Evolutionary conservation across 1,140 invertebrate genomes (phyloP).

Genomic region (Akabosia matsudoensis): DNA sequence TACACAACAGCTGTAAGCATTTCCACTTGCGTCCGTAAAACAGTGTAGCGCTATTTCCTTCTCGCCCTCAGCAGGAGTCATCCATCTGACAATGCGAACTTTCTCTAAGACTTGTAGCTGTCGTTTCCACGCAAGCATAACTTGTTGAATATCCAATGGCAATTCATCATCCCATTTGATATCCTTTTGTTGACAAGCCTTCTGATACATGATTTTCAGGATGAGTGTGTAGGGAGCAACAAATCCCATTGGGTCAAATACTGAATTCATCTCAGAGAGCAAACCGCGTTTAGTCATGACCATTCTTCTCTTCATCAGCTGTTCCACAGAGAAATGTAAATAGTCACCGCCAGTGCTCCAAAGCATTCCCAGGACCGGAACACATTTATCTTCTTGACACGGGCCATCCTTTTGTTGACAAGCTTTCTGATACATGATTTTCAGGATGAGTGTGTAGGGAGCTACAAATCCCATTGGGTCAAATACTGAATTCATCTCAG

Average conservation of each 20-base stretch:
- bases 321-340: no score
- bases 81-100: neutral
- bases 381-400: no score
- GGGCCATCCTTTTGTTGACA: neutral
- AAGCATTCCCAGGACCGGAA: no score
- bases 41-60: neutral
- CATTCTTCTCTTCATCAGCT: neutral
- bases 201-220: neutral
- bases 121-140: no score
- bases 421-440: neutral
- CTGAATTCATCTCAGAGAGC: slow-evolving; percentile 48
- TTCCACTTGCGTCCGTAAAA: neutral
- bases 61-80: no score
- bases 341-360: no score
- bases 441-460: slow-evolving; percentile 40
- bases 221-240: slow-evolving; percentile 46
- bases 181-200: neutral
- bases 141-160: neutral
- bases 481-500: slow-evolving; percentile 50
- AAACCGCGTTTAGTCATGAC: slow-evolving; percentile 48
- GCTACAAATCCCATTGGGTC: slow-evolving; percentile 52
- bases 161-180: neutral
- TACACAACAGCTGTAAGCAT: neutral
- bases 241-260: slow-evolving; percentile 54
- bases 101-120: no score